phyloP scores from a whole-genome alignment of 2,797 vertebrate genomes.

The Takifugu ocellatus region DNA sequence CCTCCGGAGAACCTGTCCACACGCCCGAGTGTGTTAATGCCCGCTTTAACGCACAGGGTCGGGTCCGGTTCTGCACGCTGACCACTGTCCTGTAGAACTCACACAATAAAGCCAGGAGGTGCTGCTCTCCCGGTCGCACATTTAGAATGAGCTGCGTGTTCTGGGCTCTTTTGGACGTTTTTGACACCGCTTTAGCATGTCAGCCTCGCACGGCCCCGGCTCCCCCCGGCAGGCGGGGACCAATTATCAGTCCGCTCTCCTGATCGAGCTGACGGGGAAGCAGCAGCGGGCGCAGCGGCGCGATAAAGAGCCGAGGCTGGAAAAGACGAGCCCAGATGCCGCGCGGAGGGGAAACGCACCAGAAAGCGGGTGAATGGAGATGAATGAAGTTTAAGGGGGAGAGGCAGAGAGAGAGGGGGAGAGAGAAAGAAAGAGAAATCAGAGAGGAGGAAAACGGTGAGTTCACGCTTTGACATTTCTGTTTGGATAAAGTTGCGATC shows the following conservation, averaged over 20 bases:
- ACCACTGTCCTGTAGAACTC: conserved; percentile 1
- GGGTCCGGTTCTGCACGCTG: conserved; percentile 25
- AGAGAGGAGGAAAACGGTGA: conserved; percentile 61
- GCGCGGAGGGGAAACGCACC: conserved; percentile 32
- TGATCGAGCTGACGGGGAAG: conserved; percentile 44
- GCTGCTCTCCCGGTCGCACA: conserved; percentile 23
- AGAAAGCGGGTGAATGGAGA: conserved; percentile 54
- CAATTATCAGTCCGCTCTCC: conserved; percentile 26
- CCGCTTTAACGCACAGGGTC: conserved; percentile 30
- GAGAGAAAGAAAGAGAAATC: conserved; percentile 19
- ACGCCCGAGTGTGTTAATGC: conserved; percentile 35
- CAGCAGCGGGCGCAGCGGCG: conserved; percentile 6
- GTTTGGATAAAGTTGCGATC: conserved; percentile 16
- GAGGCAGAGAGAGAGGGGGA: not conserved
- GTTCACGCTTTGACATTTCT: conserved; percentile 51
- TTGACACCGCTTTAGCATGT: conserved; percentile 11
- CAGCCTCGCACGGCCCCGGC: conserved; percentile 15
- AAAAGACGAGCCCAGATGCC: conserved; percentile 59
- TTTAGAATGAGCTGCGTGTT: conserved; percentile 25
- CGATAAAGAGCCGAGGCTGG: conserved; percentile 52
- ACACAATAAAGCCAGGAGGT: conserved; percentile 4
- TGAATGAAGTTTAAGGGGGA: conserved; percentile 58
- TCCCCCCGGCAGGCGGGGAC: conserved; percentile 24
- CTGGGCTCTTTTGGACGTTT: conserved; percentile 37
- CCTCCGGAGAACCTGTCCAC: conserved; percentile 60